Evolutionary conservation across 2,113 vertebrate species (phyloP).

Genomic region (Ranitomeya variabilis): DNA sequence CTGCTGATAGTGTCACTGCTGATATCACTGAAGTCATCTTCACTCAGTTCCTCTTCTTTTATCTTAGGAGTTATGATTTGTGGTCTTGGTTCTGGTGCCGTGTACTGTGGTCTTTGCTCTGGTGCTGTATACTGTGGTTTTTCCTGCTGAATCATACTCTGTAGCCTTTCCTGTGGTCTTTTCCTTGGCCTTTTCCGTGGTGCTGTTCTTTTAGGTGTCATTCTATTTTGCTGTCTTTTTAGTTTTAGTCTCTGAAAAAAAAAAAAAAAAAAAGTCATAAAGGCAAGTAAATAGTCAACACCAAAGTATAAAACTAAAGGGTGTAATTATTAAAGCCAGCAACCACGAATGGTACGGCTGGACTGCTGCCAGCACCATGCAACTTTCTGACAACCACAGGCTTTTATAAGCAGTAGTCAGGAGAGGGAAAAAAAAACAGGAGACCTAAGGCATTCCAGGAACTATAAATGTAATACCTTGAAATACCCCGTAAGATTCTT

Average conservation of each 20-base stretch:
- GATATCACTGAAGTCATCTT: not conserved
- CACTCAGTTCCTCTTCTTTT: constrained; percentile 19
- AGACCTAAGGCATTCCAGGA: not conserved
- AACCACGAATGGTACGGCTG: too few species aligned
- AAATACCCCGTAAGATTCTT: constrained; percentile 67
- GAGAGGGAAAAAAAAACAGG: not conserved
- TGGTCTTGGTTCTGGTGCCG: too few species aligned
- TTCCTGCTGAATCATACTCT: too few species aligned
- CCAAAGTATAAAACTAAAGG: not conserved
- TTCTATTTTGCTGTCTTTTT: not conserved
- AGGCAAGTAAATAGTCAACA: not conserved
- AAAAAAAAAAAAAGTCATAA: not conserved
- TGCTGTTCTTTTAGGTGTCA: not conserved
- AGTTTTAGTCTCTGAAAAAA: not conserved
- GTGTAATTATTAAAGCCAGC: not conserved
- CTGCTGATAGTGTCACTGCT: constrained; percentile 16
- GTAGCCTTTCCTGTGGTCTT: too few species aligned
- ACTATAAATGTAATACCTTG: constrained; percentile 58
- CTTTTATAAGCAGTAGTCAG: too few species aligned
- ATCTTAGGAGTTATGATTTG: not conserved
- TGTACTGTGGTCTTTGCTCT: not conserved
- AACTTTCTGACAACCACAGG: too few species aligned
- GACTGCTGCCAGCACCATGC: too few species aligned
- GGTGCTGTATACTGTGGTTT: too few species aligned
- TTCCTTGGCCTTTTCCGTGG: not conserved